Conservation (phyloP, 2,797 vertebrate genomes). For the Chelidonichthys spinosus region DNA sequence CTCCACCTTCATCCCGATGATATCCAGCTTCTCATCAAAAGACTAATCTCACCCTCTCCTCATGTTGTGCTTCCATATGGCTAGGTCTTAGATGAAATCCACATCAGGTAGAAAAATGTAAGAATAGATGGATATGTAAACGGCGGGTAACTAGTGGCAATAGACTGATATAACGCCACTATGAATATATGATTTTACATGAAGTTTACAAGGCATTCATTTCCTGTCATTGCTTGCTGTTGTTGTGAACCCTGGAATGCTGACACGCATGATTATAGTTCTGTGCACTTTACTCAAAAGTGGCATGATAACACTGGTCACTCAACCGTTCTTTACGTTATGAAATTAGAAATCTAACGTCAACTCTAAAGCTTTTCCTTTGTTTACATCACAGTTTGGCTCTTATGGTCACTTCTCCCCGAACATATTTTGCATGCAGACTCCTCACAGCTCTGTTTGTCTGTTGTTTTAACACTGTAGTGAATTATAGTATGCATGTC, state of each 20-base stretch:
- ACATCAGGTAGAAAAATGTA: slow-evolving; percentile 40
- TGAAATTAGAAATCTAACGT: slow-evolving; percentile 24
- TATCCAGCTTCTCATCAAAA: slow-evolving; percentile 54
- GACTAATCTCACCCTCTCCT: slow-evolving; percentile 61
- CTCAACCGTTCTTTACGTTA: slow-evolving; percentile 24
- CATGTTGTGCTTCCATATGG: slow-evolving; percentile 62
- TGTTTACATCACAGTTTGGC: slow-evolving; percentile 25
- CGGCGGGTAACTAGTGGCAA: not conserved
- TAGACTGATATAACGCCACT: slow-evolving; percentile 9
- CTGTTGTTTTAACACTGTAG: slow-evolving; percentile 57
- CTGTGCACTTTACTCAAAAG: slow-evolving; percentile 34
- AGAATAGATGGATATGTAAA: slow-evolving; percentile 15
- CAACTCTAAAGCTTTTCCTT: slow-evolving; percentile 25
- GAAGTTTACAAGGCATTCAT: slow-evolving; percentile 21
- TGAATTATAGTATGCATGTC: slow-evolving; percentile 71
- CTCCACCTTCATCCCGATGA: slow-evolving; percentile 61
- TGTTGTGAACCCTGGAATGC: slow-evolving; percentile 65
- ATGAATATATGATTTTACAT: slow-evolving; percentile 9
- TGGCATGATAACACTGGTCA: slow-evolving; percentile 57
- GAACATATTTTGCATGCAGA: slow-evolving; percentile 64
- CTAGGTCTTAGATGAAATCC: slow-evolving; percentile 57
- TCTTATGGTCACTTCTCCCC: slow-evolving; percentile 14
- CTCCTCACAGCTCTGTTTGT: slow-evolving; percentile 41
- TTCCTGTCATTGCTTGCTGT: slow-evolving; percentile 68
- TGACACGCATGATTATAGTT: slow-evolving; percentile 66